Base-by-base conservation (phyloP, 2,113 vertebrate species). In the Chrysemys picta region DNA sequence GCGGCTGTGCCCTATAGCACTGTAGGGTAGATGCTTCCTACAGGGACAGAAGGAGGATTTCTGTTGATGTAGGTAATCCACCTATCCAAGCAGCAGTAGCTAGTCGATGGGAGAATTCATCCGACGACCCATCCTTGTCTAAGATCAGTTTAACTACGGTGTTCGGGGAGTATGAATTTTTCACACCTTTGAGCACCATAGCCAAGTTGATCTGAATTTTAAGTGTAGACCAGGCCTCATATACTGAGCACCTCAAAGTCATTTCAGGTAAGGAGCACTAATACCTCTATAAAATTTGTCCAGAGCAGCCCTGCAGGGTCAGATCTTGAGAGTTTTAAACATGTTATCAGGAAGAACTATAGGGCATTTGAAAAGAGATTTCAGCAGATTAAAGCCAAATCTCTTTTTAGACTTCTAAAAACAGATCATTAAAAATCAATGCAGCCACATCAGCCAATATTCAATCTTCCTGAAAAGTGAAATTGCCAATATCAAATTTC, bases 311-410 rank as follows among this genome's bases (percentile, higher is more conserved):
- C 50, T 6, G 29, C 0, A 89, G 95, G 92, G 87, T 89, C 92
- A 89, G 14, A 54, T 8, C 93, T 87, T 93, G 25, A 62, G 87
- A 82, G 86, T 22, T 91, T 94, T 82, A 81, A 92, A 72, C n/a
- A 56, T 29, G 62, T 75, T 54, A 91, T 22, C 78, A 89, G 59
- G 54, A 93, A 76, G 84, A 94, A 88, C 79, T 88, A 88, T 83
- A 8, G 5, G 72, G 89, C 59, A 79, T 27, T 47, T 87, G 2
- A 82, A 56, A 49, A 89, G 82, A 62, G 3, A 87, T 95, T 96
- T 90, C 76, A 93, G 80, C 5, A 93, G 93, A 96, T 95, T 91
- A 95, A 96, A 94, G 82, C 5, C 13, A 88, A 97, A 97, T 83
- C 84, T 91, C 91, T 90, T 95, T 85, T 84, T 65, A 79, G 0